These are phyloP conservation scores for Chiropotes sagulatus DNA, from an alignment of 2,797 vertebrate genomes.

Conservation along the genomic window DNA sequence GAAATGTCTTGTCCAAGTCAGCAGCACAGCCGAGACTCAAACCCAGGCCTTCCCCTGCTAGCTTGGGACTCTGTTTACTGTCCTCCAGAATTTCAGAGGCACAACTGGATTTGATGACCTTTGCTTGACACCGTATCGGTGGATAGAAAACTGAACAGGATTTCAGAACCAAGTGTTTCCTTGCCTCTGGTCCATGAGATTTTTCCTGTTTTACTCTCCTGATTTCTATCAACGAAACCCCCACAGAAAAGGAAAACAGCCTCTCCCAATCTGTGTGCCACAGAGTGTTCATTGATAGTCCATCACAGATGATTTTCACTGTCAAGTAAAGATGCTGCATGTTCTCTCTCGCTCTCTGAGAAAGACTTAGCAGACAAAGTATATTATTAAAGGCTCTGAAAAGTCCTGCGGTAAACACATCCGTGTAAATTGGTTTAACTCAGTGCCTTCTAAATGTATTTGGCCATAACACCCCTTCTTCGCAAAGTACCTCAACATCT, in stretches of 20 bases:
- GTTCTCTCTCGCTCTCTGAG: not conserved
- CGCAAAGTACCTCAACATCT: not conserved
- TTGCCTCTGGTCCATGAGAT: not conserved
- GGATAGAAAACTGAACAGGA: not conserved
- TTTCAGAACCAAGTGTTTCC: not conserved
- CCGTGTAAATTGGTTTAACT: not conserved
- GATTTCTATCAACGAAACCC: not conserved
- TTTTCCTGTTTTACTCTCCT: not conserved
- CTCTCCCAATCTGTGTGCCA: not conserved
- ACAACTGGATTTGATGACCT: not conserved
- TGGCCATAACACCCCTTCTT: not conserved
- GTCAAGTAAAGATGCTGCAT: not conserved
- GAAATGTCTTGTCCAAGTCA: not conserved
- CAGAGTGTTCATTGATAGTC: not conserved
- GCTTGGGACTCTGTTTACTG: not conserved
- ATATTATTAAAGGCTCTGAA: not conserved
- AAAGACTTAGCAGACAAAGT: not conserved
- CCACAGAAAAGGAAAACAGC: not conserved
- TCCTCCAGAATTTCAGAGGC: not conserved
- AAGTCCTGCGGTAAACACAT: not conserved
- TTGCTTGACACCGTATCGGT: not conserved
- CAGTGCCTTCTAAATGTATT: not conserved
- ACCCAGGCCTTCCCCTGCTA: not conserved
- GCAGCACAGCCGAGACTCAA: not conserved
- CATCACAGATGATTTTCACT: not conserved